phyloP scores from a whole-genome alignment of 2,797 vertebrate species.

The Staurois parvus region DNA sequence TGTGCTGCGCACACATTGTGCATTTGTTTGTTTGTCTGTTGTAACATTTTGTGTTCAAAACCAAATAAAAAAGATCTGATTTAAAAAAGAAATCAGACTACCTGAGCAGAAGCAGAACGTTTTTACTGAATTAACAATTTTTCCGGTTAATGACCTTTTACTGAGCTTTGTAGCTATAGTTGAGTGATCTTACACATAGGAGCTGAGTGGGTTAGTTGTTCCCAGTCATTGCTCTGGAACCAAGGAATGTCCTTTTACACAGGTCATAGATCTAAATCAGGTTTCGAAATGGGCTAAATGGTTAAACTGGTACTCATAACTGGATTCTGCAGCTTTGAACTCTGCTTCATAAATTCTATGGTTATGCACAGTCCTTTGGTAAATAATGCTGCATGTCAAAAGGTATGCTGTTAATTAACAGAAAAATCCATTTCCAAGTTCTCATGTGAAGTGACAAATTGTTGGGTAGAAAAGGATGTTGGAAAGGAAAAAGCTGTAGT shows the following conservation, averaged over 20 bases:
- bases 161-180: background rate
- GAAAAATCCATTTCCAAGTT: slow-evolving; percentile 1
- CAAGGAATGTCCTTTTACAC: background rate
- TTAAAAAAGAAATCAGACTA: too few relatives aligned
- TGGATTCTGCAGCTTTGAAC: background rate
- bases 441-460: background rate
- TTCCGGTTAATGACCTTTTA: background rate
- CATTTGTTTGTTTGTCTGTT: too few relatives aligned
- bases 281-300: background rate
- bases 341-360: background rate
- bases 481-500: too few relatives aligned
- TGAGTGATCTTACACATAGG: background rate
- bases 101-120: too few relatives aligned
- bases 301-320: background rate
- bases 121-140: background rate
- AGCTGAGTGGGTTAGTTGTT: background rate
- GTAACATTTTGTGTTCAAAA: too few relatives aligned
- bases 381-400: background rate
- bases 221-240: background rate
- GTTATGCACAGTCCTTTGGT: background rate
- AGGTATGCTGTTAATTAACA: slow-evolving; percentile 36
- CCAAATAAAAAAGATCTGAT: too few relatives aligned
- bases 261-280: background rate
- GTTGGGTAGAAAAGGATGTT: background rate
- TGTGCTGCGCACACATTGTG: too few relatives aligned